phyloP scores from a whole-genome alignment of 2,797 vertebrate species.

The Mareca penelope region DNA sequence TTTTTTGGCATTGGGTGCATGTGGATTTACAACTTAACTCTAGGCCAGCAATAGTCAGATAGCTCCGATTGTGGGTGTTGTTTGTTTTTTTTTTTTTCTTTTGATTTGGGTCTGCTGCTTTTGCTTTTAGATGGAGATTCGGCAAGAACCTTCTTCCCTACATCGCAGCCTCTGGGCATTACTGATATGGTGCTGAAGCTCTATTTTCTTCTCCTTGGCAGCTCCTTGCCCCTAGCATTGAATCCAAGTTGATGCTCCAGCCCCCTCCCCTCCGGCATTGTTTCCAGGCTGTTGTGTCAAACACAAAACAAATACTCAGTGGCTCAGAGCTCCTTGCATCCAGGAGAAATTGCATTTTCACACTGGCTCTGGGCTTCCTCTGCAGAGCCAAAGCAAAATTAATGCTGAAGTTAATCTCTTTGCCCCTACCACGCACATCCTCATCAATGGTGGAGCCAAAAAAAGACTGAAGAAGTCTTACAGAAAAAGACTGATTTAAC shows the following conservation, averaged over 20 bases:
- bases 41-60: not conserved
- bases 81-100: not conserved
- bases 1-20: not conserved
- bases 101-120: not conserved
- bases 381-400: conserved; percentile 57
- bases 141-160: not conserved
- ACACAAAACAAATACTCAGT: conserved; percentile 46
- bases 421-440: conserved; percentile 40
- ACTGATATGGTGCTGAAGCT: conserved; percentile 7
- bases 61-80: not conserved
- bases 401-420: conserved; percentile 59
- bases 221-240: not conserved
- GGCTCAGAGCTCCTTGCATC: conserved; percentile 23
- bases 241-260: conserved; percentile 35
- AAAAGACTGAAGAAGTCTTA: not conserved
- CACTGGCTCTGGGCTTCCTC: conserved; percentile 48
- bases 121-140: not conserved
- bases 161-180: not conserved
- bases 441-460: conserved; percentile 12
- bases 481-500: conserved; percentile 1
- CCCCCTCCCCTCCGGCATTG: not conserved
- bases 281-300: conserved; percentile 41
- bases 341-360: conserved; percentile 59
- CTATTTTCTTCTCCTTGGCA: conserved; percentile 23
- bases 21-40: not conserved